Conservation (phyloP, 2,113 vertebrate species). For the Siniperca chuatsi region DNA sequence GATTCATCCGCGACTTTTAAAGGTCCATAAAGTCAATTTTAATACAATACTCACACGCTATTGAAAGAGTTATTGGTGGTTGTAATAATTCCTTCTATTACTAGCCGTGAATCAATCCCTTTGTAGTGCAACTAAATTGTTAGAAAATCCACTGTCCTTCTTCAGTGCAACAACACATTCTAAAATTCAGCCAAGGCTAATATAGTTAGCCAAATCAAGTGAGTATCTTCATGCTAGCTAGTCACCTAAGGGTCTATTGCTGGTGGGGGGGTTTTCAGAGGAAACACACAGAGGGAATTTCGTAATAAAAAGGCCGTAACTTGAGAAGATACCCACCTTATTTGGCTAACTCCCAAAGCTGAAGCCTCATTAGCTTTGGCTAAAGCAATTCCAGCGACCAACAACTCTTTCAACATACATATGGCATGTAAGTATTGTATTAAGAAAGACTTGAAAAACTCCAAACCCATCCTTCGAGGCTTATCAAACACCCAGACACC, state of each 20-base stretch:
- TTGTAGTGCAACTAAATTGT: not conserved
- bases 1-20: not conserved
- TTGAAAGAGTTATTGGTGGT: not conserved
- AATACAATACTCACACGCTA: not conserved
- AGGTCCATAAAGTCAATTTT: not conserved
- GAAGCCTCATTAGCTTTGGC: not conserved
- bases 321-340: not conserved
- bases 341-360: not conserved
- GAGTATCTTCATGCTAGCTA: too few relatives aligned
- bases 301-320: not conserved
- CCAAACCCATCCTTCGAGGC: not conserved
- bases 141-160: not conserved
- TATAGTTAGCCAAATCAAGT: too few relatives aligned
- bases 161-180: not conserved
- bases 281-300: not conserved
- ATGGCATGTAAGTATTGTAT: not conserved
- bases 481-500: not conserved
- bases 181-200: too few relatives aligned
- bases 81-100: not conserved
- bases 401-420: not conserved
- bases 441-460: not conserved
- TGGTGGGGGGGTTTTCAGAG: too few relatives aligned
- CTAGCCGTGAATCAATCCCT: not conserved
- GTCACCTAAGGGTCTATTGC: too few relatives aligned
- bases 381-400: not conserved